Evolutionary conservation across 2,888 invertebrate genomes (phyloP).

Genomic region (Troilus luridus): DNA sequence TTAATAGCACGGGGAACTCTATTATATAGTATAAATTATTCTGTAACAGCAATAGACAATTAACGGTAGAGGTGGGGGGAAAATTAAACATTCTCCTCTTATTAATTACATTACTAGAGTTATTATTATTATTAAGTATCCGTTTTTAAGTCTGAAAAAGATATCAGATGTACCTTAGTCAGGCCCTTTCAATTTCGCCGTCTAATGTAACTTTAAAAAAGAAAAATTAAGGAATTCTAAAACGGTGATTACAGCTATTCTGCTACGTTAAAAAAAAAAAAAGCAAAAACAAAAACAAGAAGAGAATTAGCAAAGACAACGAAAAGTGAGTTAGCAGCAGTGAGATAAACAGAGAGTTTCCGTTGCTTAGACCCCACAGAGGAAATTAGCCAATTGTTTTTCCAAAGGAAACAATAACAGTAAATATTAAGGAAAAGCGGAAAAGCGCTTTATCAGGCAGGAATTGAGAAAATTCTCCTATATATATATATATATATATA

Average conservation of each 20-base stretch:
- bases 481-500: too few species aligned
- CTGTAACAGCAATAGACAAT: too few species aligned
- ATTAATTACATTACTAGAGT: too few species aligned
- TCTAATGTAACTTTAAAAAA: background rate
- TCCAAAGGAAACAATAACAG: background rate
- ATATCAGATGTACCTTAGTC: too few species aligned
- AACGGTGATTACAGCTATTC: background rate
- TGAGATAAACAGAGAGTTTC: background rate
- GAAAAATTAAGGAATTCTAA: background rate
- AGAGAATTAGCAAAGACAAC: background rate
- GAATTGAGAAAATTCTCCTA: background rate
- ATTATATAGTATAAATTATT: too few species aligned
- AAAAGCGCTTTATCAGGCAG: too few species aligned
- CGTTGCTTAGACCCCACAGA: background rate
- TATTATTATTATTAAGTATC: too few species aligned
- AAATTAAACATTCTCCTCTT: too few species aligned
- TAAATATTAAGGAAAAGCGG: background rate
- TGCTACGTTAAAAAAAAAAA: background rate
- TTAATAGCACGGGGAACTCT: too few species aligned
- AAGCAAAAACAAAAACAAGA: background rate
- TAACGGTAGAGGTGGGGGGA: too few species aligned
- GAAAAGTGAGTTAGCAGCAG: background rate
- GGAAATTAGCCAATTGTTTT: slow-evolving; percentile 29
- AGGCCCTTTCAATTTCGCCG: too few species aligned
- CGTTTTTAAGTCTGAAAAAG: too few species aligned